Conservation (phyloP, 2,888 invertebrate genomes). For the Teleogryllus oceanicus region DNA sequence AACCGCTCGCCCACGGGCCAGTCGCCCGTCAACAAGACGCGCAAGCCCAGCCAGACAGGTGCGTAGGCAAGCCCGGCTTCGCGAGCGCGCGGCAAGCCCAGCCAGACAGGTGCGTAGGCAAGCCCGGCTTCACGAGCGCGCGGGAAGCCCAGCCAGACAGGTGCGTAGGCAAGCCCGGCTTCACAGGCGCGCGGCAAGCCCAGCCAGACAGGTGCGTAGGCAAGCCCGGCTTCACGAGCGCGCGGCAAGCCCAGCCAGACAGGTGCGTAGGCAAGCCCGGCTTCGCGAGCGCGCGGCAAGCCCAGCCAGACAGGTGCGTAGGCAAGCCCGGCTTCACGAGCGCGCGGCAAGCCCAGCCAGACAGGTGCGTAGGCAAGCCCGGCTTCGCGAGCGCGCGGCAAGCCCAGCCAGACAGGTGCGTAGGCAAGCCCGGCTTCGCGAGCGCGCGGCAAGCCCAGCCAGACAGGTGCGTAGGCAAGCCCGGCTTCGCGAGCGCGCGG, state of each 20-base stretch:
- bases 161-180: background rate
- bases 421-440: background rate
- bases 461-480: conserved; percentile 27
- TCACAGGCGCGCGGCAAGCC: conserved; percentile 49
- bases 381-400: conserved; percentile 45
- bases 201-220: conserved; percentile 31
- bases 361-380: conserved; percentile 25
- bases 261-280: conserved; percentile 21
- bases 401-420: conserved; percentile 43
- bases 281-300: conserved; percentile 49
- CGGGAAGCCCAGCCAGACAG: conserved; percentile 47
- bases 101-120: conserved; percentile 30
- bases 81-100: conserved; percentile 49
- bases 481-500: no score
- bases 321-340: background rate
- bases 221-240: no score
- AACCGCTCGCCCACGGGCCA: conserved; percentile 64
- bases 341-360: conserved; percentile 49
- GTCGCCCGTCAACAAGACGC: conserved; percentile 68
- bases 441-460: conserved; percentile 49
- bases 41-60: conserved; percentile 49
- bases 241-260: conserved; percentile 49
- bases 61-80: background rate
- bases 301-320: conserved; percentile 33
- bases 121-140: conserved; percentile 45